Base-by-base conservation (phyloP, 1,140 invertebrate species). In the Drosophila ficusphila region DNA sequence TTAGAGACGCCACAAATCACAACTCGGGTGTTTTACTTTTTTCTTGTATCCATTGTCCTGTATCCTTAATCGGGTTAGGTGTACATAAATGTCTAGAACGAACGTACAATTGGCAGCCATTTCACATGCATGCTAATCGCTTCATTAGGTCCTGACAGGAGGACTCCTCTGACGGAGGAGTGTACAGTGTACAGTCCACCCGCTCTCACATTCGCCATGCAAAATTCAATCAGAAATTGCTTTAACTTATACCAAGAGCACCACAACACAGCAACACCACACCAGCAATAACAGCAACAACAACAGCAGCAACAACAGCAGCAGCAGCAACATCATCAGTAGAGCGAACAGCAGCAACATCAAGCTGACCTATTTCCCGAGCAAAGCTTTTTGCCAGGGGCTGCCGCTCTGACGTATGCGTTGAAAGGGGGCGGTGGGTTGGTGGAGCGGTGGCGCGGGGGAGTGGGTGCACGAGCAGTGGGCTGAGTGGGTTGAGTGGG, bases 311-410 rank as follows among this genome's bases (percentile, higher is more conserved):
- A 72, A 8, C 39, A 70, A 19, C 49, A 68, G 4, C 16, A 56
- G 7, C 60, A 46, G 19, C 14, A 56, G 29, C 29, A 34, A 23
- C 19, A 23, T 19, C 12, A 23, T 29, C 33, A 62, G 23, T 41
- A 52, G 18, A n/a, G 18, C n/a, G n/a, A 39, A 16, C 68, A 71
- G 21, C 57, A 71, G 16, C 56, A 54, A 48, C 69, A 73, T 52
- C 72, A 51, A 48, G 47, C 49, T 85, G 79, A 85, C 79, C 79
- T 73, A 86, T 86, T 86, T 86, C 79, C 73, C 41, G 61, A 53
- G 76, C 72, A 85, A 85, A 86, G 81, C 81, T 85, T 85, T 82
- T 81, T 86, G 81, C 81, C 81, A 69, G 81, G 81, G 73, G 72
- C 81, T 69, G 71, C 52, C 73, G 41, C 41, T 76, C 61, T 85